Conservation (phyloP, 2,888 invertebrate species). For the Coenonympha arcania region DNA sequence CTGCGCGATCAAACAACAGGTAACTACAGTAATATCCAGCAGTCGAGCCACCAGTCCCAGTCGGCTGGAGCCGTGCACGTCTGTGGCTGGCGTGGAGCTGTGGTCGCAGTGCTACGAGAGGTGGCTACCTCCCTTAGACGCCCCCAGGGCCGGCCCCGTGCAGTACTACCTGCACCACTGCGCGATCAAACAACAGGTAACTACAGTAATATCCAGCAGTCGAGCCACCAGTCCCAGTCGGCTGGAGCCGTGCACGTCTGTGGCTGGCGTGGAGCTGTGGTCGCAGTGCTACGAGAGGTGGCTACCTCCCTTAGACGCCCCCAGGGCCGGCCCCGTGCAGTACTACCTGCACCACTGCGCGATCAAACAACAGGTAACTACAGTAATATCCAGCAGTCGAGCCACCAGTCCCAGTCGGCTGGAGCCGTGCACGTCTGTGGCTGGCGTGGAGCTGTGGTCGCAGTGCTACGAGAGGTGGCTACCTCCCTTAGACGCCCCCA, state of each 20-base stretch:
- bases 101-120: constrained; percentile 94
- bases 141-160: constrained; percentile 79
- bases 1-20: constrained; percentile 61
- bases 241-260: constrained; percentile 60
- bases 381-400: not conserved
- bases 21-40: constrained; percentile 31
- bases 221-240: not conserved
- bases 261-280: constrained; percentile 83
- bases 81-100: constrained; percentile 77
- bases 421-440: constrained; percentile 68
- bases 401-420: not conserved
- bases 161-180: constrained; percentile 73
- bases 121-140: constrained; percentile 88
- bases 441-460: constrained; percentile 83
- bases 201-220: not conserved
- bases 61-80: constrained; percentile 55
- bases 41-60: not conserved
- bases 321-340: constrained; percentile 79
- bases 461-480: constrained; percentile 95
- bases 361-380: constrained; percentile 57
- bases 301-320: constrained; percentile 86
- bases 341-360: constrained; percentile 68
- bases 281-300: constrained; percentile 92
- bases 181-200: constrained; percentile 60
- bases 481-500: constrained; percentile 83